Evolutionary conservation across 2,888 invertebrate species (phyloP).

Genomic region (Carterocephalus palaemon): DNA sequence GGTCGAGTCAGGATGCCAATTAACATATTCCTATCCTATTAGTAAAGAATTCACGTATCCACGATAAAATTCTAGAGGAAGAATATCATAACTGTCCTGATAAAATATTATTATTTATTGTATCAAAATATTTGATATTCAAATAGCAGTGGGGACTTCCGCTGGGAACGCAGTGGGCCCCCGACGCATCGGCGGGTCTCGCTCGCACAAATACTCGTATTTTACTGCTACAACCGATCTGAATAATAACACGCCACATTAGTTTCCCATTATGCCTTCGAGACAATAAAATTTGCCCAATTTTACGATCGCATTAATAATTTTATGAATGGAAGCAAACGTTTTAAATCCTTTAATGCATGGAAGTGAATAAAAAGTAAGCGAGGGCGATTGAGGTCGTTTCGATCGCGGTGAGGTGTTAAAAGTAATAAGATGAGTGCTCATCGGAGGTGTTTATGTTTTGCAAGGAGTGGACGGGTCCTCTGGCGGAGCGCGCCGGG

Average conservation of each 20-base stretch:
- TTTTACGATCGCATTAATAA: slow-evolving; percentile 79
- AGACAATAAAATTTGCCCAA: slow-evolving; percentile 79
- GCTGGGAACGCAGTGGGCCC: slow-evolving; percentile 56
- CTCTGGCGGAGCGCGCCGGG: slow-evolving; percentile 32
- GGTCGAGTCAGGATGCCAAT: slow-evolving; percentile 15
- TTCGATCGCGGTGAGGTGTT: slow-evolving; percentile 53
- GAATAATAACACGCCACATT: slow-evolving; percentile 80
- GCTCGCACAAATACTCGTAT: slow-evolving; percentile 67
- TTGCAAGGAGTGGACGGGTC: slow-evolving; percentile 38
- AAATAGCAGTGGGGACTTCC: slow-evolving; percentile 71
- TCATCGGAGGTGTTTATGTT: slow-evolving; percentile 36
- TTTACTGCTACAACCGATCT: slow-evolving; percentile 76
- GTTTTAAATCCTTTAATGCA: slow-evolving; percentile 67
- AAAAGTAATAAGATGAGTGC: slow-evolving; percentile 48
- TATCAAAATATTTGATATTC: slow-evolving; percentile 75
- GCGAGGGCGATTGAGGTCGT: slow-evolving; percentile 61
- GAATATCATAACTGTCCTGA: slow-evolving; percentile 75
- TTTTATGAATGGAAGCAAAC: slow-evolving; percentile 78
- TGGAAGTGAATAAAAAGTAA: slow-evolving; percentile 67
- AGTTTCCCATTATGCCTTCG: slow-evolving; percentile 78
- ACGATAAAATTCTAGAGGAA: slow-evolving; percentile 60
- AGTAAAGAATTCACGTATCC: slow-evolving; percentile 58
- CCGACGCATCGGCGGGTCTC: slow-evolving; percentile 45
- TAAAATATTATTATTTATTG: slow-evolving; percentile 76
- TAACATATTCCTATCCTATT: slow-evolving; percentile 54